Conservation (phyloP, 2,797 vertebrate genomes). For the Siniperca undulata region DNA sequence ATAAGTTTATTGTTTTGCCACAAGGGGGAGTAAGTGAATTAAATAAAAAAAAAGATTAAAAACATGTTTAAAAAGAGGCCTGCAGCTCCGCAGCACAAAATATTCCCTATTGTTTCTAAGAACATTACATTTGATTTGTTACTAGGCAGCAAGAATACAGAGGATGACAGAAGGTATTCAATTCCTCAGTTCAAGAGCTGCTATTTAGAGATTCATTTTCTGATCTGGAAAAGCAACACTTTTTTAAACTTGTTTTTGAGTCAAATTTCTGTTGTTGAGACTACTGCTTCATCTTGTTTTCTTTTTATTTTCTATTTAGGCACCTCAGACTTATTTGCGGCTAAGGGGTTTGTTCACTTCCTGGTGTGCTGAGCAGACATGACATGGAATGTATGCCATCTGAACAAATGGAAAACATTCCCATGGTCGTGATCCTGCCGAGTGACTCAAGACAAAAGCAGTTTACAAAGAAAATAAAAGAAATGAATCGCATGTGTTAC, state of each 20-base stretch:
- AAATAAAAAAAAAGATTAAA: slow-evolving; percentile 66
- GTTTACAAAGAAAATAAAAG: slow-evolving; percentile 29
- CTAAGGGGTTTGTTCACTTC: slow-evolving; percentile 56
- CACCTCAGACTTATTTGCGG: slow-evolving; percentile 23
- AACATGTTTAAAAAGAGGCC: slow-evolving; percentile 69
- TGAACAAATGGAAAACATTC: slow-evolving; percentile 80
- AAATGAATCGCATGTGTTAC: slow-evolving; percentile 40
- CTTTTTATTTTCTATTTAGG: slow-evolving; percentile 13
- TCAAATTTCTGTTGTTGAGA: not conserved
- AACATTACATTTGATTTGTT: slow-evolving; percentile 18
- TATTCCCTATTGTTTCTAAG: slow-evolving; percentile 57
- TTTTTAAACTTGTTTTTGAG: not conserved
- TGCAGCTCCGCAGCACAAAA: slow-evolving; percentile 62
- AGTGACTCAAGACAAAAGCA: slow-evolving; percentile 66
- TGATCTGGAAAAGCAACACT: not conserved
- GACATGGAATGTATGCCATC: slow-evolving; percentile 74
- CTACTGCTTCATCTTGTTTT: not conserved
- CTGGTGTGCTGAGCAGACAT: slow-evolving; percentile 66
- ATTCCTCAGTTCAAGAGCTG: slow-evolving; percentile 1
- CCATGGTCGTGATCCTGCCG: slow-evolving; percentile 53
- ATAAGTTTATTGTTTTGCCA: slow-evolving; percentile 58
- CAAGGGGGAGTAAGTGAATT: slow-evolving; percentile 79
- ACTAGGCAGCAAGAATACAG: slow-evolving; percentile 13
- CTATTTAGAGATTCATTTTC: not conserved
- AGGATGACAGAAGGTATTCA: not conserved